Conservation (phyloP, 2,113 vertebrate species). For the Romanogobio albipinnatus region DNA sequence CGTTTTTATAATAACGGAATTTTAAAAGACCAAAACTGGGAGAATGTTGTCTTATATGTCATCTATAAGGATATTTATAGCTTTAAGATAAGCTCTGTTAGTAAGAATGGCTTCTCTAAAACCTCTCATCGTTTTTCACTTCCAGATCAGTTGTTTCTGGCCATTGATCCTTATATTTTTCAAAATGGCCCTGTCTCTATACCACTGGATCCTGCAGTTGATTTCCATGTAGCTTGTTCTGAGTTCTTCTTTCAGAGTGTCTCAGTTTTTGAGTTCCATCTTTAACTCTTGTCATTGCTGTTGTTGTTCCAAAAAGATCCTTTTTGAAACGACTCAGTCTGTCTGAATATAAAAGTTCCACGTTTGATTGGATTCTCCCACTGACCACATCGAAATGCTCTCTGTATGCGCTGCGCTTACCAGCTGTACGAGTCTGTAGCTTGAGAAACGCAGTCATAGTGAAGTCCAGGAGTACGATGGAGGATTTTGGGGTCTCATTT, state of each 20-base stretch:
- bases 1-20: background rate
- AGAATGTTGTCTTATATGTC: background rate
- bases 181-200: background rate
- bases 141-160: background rate
- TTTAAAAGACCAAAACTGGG: conserved; percentile 44
- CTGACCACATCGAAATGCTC: conserved; percentile 16
- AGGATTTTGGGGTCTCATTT: conserved; percentile 3
- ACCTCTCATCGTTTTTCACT: conserved; percentile 15
- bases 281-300: conserved; percentile 6
- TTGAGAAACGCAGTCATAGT: background rate
- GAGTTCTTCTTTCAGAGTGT: conserved; percentile 6
- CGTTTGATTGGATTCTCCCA: conserved; percentile 32
- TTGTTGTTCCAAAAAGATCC: conserved; percentile 16
- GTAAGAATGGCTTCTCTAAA: conserved; percentile 30
- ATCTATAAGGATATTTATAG: background rate
- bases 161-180: background rate
- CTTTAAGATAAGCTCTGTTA: conserved; percentile 20
- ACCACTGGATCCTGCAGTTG: background rate
- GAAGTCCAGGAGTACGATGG: conserved; percentile 19
- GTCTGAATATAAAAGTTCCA: conserved; percentile 3
- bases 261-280: conserved; percentile 26
- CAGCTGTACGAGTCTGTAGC: background rate
- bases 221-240: conserved; percentile 18
- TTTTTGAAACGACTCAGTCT: conserved; percentile 24
- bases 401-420: background rate